These are phyloP conservation scores for Phataginus tricuspis DNA, from an alignment of 2,797 vertebrate genomes.

Conservation along the genomic window DNA sequence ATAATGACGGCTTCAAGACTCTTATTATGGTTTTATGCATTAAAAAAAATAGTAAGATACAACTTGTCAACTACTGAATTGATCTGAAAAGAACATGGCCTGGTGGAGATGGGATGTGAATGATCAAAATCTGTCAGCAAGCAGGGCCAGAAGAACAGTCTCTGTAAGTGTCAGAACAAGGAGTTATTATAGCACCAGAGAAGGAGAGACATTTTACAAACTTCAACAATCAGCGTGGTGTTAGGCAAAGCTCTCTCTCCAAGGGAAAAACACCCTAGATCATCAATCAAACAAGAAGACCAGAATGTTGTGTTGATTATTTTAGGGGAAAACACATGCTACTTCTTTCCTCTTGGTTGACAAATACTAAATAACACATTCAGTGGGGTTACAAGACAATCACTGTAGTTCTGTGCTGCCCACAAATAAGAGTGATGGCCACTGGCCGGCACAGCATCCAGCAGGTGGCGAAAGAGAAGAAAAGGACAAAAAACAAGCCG, in stretches of 20 bases:
- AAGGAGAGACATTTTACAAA: neutral
- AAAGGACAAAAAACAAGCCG: neutral
- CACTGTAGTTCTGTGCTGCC: neutral
- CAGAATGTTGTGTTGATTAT: conserved; percentile 65
- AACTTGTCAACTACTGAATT: neutral
- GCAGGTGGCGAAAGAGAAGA: neutral
- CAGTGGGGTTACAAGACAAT: neutral
- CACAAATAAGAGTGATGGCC: neutral
- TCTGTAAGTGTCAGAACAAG: conserved; percentile 58
- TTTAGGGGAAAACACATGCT: conserved; percentile 56
- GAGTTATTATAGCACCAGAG: neutral
- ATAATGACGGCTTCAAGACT: conserved; percentile 24
- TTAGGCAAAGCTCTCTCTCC: conserved; percentile 25
- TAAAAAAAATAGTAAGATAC: neutral
- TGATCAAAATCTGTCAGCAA: neutral
- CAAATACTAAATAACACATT: conserved; percentile 48
- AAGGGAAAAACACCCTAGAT: conserved; percentile 35
- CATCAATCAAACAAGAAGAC: conserved; percentile 70
- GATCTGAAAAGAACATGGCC: neutral
- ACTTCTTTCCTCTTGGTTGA: conserved; percentile 23
- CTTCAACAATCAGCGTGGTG: neutral
- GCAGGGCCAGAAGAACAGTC: neutral
- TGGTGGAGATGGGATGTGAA: neutral
- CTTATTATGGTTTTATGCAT: neutral
- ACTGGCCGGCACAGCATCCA: neutral